Evolutionary conservation across 2,113 vertebrate species (phyloP).

Genomic region (Alligator mississippiensis): DNA sequence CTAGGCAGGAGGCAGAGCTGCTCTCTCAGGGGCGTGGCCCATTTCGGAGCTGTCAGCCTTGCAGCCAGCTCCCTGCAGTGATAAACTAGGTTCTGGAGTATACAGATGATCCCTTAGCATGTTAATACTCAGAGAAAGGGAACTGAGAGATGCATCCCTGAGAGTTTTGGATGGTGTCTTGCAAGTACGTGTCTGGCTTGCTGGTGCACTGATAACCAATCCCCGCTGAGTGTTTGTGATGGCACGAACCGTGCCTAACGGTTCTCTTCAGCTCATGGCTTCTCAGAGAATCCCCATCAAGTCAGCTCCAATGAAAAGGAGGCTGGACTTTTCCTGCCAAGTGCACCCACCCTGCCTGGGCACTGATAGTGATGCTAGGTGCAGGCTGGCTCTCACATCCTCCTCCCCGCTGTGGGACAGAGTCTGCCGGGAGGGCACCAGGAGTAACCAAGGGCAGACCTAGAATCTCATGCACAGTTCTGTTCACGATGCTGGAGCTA

Average conservation of each 20-base stretch:
- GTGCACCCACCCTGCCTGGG: background rate
- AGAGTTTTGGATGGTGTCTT: background rate
- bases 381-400: constrained; percentile 28
- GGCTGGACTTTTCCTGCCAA: background rate
- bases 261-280: background rate
- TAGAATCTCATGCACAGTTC: constrained; percentile 9
- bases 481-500: background rate
- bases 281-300: background rate
- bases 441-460: constrained; percentile 63
- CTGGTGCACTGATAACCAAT: background rate
- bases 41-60: constrained; percentile 12
- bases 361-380: accelerated
- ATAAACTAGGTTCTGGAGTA: background rate
- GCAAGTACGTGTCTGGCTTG: background rate
- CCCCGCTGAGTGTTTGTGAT: background rate
- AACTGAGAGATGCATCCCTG: background rate
- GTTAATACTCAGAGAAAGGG: background rate
- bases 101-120: background rate
- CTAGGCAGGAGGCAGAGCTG: background rate
- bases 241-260: background rate
- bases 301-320: background rate
- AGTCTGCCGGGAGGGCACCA: constrained; percentile 15
- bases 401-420: background rate
- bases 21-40: background rate
- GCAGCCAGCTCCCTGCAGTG: background rate